phyloP scores from a whole-genome alignment of 1,140 invertebrate genomes.

The Drosophila grimshawi region DNA sequence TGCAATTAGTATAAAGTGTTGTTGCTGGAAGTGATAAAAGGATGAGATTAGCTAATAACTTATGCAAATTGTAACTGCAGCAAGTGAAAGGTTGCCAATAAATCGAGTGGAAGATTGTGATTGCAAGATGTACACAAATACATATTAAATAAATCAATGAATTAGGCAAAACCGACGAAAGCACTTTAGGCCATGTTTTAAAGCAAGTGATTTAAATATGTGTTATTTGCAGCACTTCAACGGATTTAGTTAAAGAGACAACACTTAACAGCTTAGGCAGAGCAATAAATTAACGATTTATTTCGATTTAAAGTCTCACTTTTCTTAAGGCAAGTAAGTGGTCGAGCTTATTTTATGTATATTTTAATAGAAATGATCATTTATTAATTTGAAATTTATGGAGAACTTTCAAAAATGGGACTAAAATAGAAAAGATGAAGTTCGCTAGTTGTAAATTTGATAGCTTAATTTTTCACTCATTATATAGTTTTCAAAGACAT shows the following conservation, averaged over 20 bases:
- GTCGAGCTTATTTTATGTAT: too few relatives aligned
- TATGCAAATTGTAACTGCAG: constrained; percentile 59
- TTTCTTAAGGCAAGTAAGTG: too few relatives aligned
- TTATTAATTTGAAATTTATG: too few relatives aligned
- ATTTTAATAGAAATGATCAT: too few relatives aligned
- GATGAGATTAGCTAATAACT: constrained; percentile 59
- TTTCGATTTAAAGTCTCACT: too few relatives aligned
- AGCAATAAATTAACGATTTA: too few relatives aligned
- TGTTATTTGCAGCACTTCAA: not conserved
- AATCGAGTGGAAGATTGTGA: constrained; percentile 59
- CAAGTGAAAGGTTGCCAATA: constrained; percentile 46
- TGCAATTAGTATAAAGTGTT: constrained; percentile 61
- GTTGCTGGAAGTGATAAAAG: constrained; percentile 41
- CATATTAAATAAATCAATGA: constrained; percentile 59
- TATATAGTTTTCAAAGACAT: not conserved
- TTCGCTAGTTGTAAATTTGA: too few relatives aligned
- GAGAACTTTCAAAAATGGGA: too few relatives aligned
- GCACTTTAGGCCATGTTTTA: constrained; percentile 19
- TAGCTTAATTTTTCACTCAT: not conserved
- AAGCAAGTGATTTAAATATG: not conserved
- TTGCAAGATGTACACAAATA: constrained; percentile 18
- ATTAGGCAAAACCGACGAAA: constrained; percentile 21
- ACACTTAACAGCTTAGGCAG: not conserved
- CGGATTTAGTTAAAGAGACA: not conserved
- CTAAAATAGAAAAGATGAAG: too few relatives aligned